Evolutionary conservation across 2,888 invertebrate genomes (phyloP), one percentile per base, ranked within the genome.

Genomic region (Syritta pipiens): DNA sequence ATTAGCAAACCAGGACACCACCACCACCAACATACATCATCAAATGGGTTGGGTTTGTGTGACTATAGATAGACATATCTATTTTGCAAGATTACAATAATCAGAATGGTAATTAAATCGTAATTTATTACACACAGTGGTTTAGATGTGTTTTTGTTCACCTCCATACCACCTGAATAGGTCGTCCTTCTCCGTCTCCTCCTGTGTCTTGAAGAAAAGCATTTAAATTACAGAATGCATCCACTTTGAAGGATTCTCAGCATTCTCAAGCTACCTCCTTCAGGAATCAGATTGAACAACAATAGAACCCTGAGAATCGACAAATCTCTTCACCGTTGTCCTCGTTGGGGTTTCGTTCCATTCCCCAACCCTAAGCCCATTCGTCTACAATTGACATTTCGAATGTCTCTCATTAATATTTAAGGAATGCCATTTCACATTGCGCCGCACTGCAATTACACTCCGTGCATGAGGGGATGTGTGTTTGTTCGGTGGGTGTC

Each of bases 91-190:
- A 60, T 60, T 60, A 51, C 51, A 60, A 53, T 69, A 44, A 53
- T 60, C 69, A 37, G 44, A 37, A 44, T 17, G 12, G 44, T 60
- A 60, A 69, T 69, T 69, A 68, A 68, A 57, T 57, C 24, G 60
- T 69, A 60, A 69, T 69, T 69, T 60, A 69, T 60, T 19, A 37
- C 44, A 35, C 7, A 24, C 9, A 24, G 49, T 42, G 51, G 60
- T 49, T 60, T 51, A 51, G 49, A 60, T 60, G 67, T 37, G n/a
- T n/a, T n/a, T n/a, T n/a, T n/a, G n/a, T n/a, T n/a, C n/a, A n/a
- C n/a, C n/a, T n/a, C n/a, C n/a, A n/a, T n/a, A n/a, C n/a, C n/a
- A n/a, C n/a, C n/a, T n/a, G n/a, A n/a, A n/a, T n/a, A n/a, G n/a
- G n/a, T n/a, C n/a, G n/a, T n/a, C n/a, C n/a, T n/a, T n/a, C n/a